Evolutionary conservation across 2,888 invertebrate species (phyloP).

Genomic region (Megastigmus dorsalis): DNA sequence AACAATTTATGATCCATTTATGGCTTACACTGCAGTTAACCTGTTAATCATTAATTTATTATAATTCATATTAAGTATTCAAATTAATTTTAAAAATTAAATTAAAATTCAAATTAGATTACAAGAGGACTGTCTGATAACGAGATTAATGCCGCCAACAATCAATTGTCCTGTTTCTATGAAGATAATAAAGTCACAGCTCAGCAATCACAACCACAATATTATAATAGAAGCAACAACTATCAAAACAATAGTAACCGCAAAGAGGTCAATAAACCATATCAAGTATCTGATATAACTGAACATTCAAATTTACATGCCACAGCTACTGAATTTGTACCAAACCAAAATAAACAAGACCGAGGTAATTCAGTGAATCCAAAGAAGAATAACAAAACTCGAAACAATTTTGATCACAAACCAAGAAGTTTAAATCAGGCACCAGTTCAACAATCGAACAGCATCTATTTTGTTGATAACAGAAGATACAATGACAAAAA

Average conservation of each 20-base stretch:
- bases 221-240: constrained; percentile 50
- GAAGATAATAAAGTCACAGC: constrained; percentile 50
- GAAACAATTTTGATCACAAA: constrained; percentile 43
- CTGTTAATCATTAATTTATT: too few relatives aligned
- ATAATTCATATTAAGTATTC: too few relatives aligned
- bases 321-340: constrained; percentile 78
- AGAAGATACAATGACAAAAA: constrained; percentile 56
- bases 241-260: constrained; percentile 47
- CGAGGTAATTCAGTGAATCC: constrained; percentile 50
- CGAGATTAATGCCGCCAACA: constrained; percentile 18
- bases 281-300: constrained; percentile 38
- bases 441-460: constrained; percentile 24
- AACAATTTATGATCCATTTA: too few relatives aligned
- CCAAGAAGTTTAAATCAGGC: too few relatives aligned
- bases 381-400: constrained; percentile 48
- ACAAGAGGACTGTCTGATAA: too few relatives aligned
- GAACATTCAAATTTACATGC: constrained; percentile 76
- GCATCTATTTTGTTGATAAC: constrained; percentile 54
- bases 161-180: constrained; percentile 49
- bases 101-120: too few relatives aligned
- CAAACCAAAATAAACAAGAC: constrained; percentile 65
- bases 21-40: too few relatives aligned
- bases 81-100: too few relatives aligned
- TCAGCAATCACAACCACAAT: constrained; percentile 37
- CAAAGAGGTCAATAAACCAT: constrained; percentile 41